Conservation (phyloP, 1,140 invertebrate species). For the Lordiphosa collinella region DNA sequence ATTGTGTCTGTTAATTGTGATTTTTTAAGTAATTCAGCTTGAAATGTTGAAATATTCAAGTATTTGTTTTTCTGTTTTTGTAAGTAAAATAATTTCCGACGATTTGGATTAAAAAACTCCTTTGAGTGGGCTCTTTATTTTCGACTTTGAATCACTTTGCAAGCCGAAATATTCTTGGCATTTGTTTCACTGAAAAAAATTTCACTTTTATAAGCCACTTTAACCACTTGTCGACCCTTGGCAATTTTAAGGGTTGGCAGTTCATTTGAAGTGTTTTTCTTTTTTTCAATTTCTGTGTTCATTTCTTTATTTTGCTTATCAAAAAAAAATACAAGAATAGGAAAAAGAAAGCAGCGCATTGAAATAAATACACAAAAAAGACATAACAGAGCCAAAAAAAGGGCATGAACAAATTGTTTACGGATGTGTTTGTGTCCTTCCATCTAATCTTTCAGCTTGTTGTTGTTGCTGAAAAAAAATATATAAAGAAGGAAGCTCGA, state of each 20-base stretch:
- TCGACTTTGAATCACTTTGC: too few relatives aligned
- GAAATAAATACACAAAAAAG: constrained; percentile 43
- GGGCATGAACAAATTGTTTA: constrained; percentile 76
- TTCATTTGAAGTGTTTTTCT: constrained; percentile 43
- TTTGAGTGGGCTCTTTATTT: too few relatives aligned
- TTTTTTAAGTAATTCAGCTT: too few relatives aligned
- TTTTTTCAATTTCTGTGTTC: constrained; percentile 54
- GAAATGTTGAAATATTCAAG: too few relatives aligned
- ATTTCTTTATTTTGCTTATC: constrained; percentile 76
- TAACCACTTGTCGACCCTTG: constrained; percentile 4
- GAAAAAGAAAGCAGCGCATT: constrained; percentile 26
- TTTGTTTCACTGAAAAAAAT: too few relatives aligned
- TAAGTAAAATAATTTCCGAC: too few relatives aligned
- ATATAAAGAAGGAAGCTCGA: constrained; percentile 16
- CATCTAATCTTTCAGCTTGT: constrained; percentile 42
- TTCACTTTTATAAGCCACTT: too few relatives aligned
- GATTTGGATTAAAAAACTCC: too few relatives aligned
- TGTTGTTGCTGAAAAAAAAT: constrained; percentile 12
- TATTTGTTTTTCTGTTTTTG: too few relatives aligned
- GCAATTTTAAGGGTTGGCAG: constrained; percentile 16
- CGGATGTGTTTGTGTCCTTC: constrained; percentile 70
- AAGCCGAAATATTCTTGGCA: too few relatives aligned
- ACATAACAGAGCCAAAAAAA: constrained; percentile 45
- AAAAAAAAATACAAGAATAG: not conserved
- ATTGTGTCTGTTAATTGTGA: too few relatives aligned